These are phyloP conservation scores for Platyscapa corneri DNA, from an alignment of 1,140 invertebrate species.

Conservation along the genomic window DNA sequence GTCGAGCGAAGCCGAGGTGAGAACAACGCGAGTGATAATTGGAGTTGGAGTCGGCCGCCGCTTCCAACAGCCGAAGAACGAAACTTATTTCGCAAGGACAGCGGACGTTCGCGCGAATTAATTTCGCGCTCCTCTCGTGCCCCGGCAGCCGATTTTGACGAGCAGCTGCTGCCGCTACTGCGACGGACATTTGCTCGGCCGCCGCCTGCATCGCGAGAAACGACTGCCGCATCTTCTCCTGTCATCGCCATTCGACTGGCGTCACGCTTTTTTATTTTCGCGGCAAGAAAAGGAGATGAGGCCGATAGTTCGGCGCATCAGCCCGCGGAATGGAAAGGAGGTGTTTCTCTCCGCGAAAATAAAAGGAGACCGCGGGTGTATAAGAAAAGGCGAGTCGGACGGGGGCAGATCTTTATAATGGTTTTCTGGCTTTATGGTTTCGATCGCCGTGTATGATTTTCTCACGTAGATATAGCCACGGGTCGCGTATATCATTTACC, in stretches of 20 bases:
- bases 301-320: not conserved
- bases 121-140: too few species aligned
- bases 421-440: too few species aligned
- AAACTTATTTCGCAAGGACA: too few species aligned
- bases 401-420: too few species aligned
- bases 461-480: not conserved
- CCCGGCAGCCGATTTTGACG: too few species aligned
- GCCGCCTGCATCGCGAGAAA: slow-evolving; percentile 16
- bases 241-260: slow-evolving; percentile 30
- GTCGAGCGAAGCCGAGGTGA: not conserved
- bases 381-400: too few species aligned
- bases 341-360: not conserved
- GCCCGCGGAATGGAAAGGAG: not conserved
- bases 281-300: slow-evolving; percentile 12
- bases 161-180: too few species aligned
- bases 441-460: not conserved
- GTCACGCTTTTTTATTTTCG: slow-evolving; percentile 31
- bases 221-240: slow-evolving; percentile 19
- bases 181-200: not conserved
- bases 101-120: too few species aligned
- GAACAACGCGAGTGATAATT: not conserved
- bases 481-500: not conserved
- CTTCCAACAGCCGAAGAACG: not conserved
- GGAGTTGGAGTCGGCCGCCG: too few species aligned
- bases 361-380: too few species aligned